These are phyloP conservation scores for Megaceryle torquata DNA, from an alignment of 2,113 vertebrate genomes.

Conservation along the genomic window DNA sequence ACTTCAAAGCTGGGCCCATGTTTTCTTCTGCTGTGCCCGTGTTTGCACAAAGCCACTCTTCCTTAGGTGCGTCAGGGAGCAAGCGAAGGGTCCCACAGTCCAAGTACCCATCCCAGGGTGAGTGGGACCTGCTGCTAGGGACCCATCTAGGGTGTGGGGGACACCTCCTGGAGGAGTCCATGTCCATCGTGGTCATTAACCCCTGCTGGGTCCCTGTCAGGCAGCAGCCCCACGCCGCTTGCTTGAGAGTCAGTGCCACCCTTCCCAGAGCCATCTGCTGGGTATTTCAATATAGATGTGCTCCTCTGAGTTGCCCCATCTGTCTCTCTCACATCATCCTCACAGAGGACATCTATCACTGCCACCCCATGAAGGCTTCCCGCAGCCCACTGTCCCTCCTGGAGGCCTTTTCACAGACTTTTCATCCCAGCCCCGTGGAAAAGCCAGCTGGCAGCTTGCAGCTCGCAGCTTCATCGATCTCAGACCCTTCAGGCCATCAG, in stretches of 20 bases:
- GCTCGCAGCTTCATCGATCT: neutral
- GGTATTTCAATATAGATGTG: neutral
- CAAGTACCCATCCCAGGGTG: accelerated
- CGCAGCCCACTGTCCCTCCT: neutral
- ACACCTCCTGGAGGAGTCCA: neutral
- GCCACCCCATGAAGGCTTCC: neutral
- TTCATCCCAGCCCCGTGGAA: neutral
- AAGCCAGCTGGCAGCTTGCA: neutral
- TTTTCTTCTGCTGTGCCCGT: neutral
- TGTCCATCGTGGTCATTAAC: accelerated
- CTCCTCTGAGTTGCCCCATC: accelerated
- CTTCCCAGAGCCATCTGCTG: neutral
- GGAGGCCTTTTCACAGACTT: accelerated
- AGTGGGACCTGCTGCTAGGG: neutral
- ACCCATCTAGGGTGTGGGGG: accelerated
- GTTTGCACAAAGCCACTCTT: neutral
- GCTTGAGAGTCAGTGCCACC: accelerated
- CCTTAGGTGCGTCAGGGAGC: neutral
- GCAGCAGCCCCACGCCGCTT: accelerated
- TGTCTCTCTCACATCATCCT: neutral
- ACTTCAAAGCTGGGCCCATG: neutral
- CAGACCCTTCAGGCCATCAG: neutral
- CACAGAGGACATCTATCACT: accelerated
- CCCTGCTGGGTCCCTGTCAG: accelerated
- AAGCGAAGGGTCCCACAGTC: neutral